Evolutionary conservation across 2,888 invertebrate species (phyloP).

Genomic region (Lasioglossum vierecki): DNA sequence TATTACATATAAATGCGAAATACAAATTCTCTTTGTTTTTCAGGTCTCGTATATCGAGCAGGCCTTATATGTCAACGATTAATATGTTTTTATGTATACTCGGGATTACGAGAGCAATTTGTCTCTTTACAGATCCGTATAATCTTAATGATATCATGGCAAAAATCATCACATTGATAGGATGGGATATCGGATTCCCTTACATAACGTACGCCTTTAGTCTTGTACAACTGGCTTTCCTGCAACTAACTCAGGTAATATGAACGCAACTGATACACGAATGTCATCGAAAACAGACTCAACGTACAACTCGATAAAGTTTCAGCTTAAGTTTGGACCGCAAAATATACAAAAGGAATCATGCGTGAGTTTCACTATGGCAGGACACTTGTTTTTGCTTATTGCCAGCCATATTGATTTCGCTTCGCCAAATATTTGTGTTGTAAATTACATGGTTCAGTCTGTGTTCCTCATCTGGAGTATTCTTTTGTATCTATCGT

Average conservation of each 20-base stretch:
- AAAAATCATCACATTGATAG: slow-evolving; percentile 84
- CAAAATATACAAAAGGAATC: slow-evolving; percentile 85
- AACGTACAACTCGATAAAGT: slow-evolving; percentile 28
- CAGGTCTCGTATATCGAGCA: slow-evolving; percentile 85
- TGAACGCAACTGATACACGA: background rate
- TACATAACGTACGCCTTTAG: slow-evolving; percentile 86
- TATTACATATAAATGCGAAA: background rate
- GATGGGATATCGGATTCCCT: slow-evolving; percentile 86
- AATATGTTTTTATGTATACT: slow-evolving; percentile 85
- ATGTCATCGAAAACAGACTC: background rate
- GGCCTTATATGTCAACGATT: slow-evolving; percentile 86
- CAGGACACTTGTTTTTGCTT: slow-evolving; percentile 85
- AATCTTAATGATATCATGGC: slow-evolving; percentile 86
- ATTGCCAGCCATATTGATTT: slow-evolving; percentile 85
- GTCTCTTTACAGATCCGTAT: slow-evolving; percentile 86
- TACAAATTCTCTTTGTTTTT: slow-evolving; percentile 49
- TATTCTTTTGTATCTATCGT: slow-evolving; percentile 85
- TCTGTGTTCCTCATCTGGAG: slow-evolving; percentile 86
- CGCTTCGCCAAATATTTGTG: slow-evolving; percentile 83
- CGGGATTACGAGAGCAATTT: slow-evolving; percentile 85
- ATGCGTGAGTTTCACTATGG: slow-evolving; percentile 84
- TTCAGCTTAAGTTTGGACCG: slow-evolving; percentile 85
- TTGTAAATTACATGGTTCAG: slow-evolving; percentile 85
- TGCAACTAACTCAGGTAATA: slow-evolving; percentile 85
- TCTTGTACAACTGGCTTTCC: slow-evolving; percentile 86